These are phyloP conservation scores for Trichogramma evanescens DNA, from an alignment of 2,888 invertebrate genomes.

Conservation along the genomic window DNA sequence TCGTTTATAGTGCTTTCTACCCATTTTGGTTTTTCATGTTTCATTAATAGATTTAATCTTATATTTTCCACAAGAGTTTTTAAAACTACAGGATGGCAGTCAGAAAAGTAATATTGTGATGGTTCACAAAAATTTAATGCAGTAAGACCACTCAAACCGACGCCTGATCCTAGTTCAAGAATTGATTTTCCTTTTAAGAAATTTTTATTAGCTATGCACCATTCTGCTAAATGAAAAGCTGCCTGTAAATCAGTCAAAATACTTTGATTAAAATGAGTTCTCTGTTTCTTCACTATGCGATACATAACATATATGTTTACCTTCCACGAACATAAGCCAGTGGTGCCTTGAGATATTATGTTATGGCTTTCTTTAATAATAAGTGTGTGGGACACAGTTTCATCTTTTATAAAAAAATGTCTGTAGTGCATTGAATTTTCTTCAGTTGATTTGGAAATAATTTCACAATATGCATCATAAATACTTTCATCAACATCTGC, in stretches of 20 bases:
- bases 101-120: conserved; percentile 57
- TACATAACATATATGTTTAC: conserved; percentile 39
- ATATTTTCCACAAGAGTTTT: conserved; percentile 59
- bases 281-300: neutral
- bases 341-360: conserved; percentile 71
- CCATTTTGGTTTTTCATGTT: conserved; percentile 9
- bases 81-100: conserved; percentile 64
- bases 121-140: conserved; percentile 54
- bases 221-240: conserved; percentile 64
- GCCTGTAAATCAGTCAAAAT: conserved; percentile 50
- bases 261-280: neutral
- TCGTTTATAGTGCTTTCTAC: conserved; percentile 14
- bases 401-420: conserved; percentile 54
- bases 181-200: conserved; percentile 53
- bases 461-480: conserved; percentile 55
- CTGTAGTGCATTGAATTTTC: conserved; percentile 52
- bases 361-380: conserved; percentile 64
- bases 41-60: conserved; percentile 50
- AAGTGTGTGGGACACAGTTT: conserved; percentile 45
- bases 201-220: conserved; percentile 55
- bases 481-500: conserved; percentile 60
- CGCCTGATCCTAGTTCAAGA: conserved; percentile 71
- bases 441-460: conserved; percentile 46
- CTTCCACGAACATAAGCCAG: conserved; percentile 75
- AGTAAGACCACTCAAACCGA: conserved; percentile 66